Evolutionary conservation across 2,113 vertebrate genomes (phyloP).

Genomic region (Lota lota): DNA sequence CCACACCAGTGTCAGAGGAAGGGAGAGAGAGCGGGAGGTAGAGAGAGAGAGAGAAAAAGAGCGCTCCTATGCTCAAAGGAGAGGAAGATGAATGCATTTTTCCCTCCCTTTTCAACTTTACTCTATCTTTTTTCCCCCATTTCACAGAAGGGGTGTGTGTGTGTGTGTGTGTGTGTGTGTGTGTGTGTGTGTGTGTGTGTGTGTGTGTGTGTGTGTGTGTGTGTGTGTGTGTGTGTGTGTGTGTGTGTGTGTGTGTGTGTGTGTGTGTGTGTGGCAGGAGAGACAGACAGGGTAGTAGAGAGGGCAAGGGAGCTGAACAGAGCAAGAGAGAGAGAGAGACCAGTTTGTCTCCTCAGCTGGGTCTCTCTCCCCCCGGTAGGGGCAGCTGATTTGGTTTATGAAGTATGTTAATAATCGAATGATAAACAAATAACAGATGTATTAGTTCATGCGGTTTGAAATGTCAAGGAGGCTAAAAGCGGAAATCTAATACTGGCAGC

Average conservation of each 20-base stretch:
- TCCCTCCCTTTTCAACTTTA: conserved; percentile 22
- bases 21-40: too few relatives aligned
- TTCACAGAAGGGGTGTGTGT: conserved; percentile 8
- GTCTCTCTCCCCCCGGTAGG: conserved; percentile 75
- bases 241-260: too few relatives aligned
- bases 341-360: conserved; percentile 57
- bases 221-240: too few relatives aligned
- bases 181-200: too few relatives aligned
- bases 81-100: conserved; percentile 61
- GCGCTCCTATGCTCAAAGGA: conserved; percentile 59
- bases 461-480: conserved; percentile 83
- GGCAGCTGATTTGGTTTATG: conserved; percentile 80
- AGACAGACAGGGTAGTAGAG: too few relatives aligned
- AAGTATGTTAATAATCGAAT: conserved; percentile 86
- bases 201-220: too few relatives aligned
- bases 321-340: conserved; percentile 36
- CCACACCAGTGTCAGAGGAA: conserved; percentile 53
- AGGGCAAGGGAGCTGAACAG: conserved; percentile 46
- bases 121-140: conserved; percentile 23
- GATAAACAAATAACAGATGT: conserved; percentile 85
- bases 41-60: neutral
- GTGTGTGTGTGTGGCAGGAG: too few relatives aligned
- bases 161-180: too few relatives aligned
- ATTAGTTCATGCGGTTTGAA: conserved; percentile 83
- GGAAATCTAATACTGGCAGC: conserved; percentile 81